phyloP scores from a whole-genome alignment of 2,113 vertebrate genomes.

The Aplodontia rufa region DNA sequence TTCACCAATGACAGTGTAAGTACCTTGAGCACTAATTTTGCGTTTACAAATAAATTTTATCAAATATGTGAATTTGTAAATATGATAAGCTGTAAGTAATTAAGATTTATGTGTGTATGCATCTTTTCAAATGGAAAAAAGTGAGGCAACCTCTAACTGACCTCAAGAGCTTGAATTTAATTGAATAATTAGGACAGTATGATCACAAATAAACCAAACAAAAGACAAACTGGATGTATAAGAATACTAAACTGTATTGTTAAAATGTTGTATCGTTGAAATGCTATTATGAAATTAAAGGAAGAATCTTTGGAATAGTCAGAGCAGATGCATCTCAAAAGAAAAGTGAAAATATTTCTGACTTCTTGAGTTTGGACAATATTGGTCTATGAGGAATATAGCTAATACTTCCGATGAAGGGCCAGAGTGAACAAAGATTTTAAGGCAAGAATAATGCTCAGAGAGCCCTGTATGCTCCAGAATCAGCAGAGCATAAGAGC shows the following conservation, averaged over 20 bases:
- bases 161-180: neutral
- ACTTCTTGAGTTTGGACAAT: neutral
- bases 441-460: neutral
- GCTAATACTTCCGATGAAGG: neutral
- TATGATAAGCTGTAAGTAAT: too few species aligned
- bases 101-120: neutral
- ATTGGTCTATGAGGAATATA: neutral
- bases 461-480: rapidly evolving
- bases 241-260: neutral
- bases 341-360: neutral
- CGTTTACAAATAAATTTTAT: neutral
- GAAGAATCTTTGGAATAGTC: neutral
- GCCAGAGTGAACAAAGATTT: neutral
- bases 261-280: neutral
- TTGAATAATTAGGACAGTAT: neutral
- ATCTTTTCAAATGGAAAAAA: neutral
- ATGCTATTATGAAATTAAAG: neutral
- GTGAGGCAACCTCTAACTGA: neutral
- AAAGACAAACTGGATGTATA: neutral
- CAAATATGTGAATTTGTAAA: neutral
- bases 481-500: neutral
- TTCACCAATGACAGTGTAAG: neutral
- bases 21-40: neutral
- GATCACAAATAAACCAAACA: neutral
- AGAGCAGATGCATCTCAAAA: neutral